phyloP scores from a whole-genome alignment of 1,140 invertebrate species.

The Apis mellifera region Amel_HAv3.1 CM009934.2:5504501-5505000 shows the following conservation, averaged over 20 bases:
- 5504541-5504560: background rate
- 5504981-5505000: slow-evolving; percentile 80
- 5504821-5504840: slow-evolving; percentile 82
- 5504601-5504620: background rate
- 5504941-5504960: slow-evolving; percentile 90
- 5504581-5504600: background rate
- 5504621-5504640: background rate
- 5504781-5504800: slow-evolving; percentile 94
- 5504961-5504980: slow-evolving; percentile 87
- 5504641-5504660: background rate
- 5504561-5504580: background rate
- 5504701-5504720: no score
- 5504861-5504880: slow-evolving; percentile 78
- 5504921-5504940: slow-evolving; percentile 88
- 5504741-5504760: no score
- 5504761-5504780: slow-evolving; percentile 89
- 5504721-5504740: no score
- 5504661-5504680: background rate
- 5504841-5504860: slow-evolving; percentile 76
- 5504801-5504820: slow-evolving; percentile 93
- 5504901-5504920: slow-evolving; percentile 74
- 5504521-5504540: background rate
- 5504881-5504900: slow-evolving; percentile 75
- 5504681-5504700: background rate
- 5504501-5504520: background rate